Conservation (phyloP, 2,797 vertebrate species). For the Cyprinodon diabolis region DNA sequence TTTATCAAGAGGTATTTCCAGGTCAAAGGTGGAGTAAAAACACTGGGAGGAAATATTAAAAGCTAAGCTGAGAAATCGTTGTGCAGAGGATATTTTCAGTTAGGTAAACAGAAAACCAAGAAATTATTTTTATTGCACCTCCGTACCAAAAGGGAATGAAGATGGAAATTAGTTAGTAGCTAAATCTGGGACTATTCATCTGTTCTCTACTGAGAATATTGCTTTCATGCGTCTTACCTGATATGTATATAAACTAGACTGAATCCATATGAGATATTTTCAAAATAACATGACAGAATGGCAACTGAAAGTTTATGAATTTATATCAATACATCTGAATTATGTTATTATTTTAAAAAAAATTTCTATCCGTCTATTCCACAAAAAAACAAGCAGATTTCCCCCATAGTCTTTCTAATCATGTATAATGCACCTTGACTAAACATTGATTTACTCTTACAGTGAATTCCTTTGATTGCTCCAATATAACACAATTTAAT, state of each 20-base stretch:
- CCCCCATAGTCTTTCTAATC: neutral
- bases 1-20: constrained; percentile 17
- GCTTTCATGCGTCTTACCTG: neutral
- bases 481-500: neutral
- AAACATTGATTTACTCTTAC: neutral
- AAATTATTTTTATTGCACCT: neutral
- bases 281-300: neutral
- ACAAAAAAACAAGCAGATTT: neutral
- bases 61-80: constrained; percentile 16
- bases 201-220: neutral
- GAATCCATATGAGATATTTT: neutral
- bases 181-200: constrained; percentile 7
- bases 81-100: constrained; percentile 13
- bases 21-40: constrained; percentile 11
- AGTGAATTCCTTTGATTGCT: neutral
- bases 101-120: constrained; percentile 1
- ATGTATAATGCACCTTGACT: neutral
- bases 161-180: constrained; percentile 1
- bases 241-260: constrained; percentile 1
- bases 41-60: constrained; percentile 12
- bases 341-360: neutral
- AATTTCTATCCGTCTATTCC: neutral
- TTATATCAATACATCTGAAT: neutral
- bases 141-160: neutral
- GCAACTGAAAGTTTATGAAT: neutral